Conservation (phyloP, 2,113 vertebrate genomes). For the Nibea coibor region DNA sequence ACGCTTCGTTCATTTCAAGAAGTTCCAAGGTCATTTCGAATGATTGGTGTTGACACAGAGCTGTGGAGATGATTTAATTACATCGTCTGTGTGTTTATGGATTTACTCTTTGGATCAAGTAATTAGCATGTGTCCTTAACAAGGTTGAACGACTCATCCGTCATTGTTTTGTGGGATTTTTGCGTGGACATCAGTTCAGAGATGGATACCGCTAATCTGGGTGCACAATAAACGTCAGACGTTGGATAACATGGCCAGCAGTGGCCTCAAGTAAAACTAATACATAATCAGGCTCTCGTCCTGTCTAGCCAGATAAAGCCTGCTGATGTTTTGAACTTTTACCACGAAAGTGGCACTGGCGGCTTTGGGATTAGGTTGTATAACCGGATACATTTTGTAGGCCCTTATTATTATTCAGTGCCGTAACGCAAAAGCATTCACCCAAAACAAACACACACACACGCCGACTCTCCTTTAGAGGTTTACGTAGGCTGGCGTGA, state of each 20-base stretch:
- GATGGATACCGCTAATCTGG: constrained; percentile 7
- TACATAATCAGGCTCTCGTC: constrained; percentile 20
- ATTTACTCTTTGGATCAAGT: constrained; percentile 67
- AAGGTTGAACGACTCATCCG: constrained; percentile 64
- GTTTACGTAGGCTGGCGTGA: not conserved
- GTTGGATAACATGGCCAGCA: not conserved
- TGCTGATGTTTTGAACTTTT: constrained; percentile 53
- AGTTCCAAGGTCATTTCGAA: constrained; percentile 73
- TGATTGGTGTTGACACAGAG: constrained; percentile 68
- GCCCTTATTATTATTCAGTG: constrained; percentile 51
- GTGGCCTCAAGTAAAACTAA: not conserved
- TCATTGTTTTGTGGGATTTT: constrained; percentile 35
- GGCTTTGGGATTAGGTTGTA: constrained; percentile 73
- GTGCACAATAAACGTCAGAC: not conserved
- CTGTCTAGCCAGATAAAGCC: constrained; percentile 36
- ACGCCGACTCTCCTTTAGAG: constrained; percentile 22
- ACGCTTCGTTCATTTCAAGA: constrained; percentile 46
- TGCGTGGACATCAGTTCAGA: not conserved
- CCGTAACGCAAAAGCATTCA: constrained; percentile 42
- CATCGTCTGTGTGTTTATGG: constrained; percentile 74
- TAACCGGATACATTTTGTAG: constrained; percentile 69
- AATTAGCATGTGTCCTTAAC: constrained; percentile 70
- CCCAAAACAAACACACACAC: constrained; percentile 60
- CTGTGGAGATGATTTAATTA: constrained; percentile 68
- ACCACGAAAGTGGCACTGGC: constrained; percentile 43